Evolutionary conservation across 2,113 vertebrate species (phyloP).

Genomic region (Cebidichthys violaceus): DNA sequence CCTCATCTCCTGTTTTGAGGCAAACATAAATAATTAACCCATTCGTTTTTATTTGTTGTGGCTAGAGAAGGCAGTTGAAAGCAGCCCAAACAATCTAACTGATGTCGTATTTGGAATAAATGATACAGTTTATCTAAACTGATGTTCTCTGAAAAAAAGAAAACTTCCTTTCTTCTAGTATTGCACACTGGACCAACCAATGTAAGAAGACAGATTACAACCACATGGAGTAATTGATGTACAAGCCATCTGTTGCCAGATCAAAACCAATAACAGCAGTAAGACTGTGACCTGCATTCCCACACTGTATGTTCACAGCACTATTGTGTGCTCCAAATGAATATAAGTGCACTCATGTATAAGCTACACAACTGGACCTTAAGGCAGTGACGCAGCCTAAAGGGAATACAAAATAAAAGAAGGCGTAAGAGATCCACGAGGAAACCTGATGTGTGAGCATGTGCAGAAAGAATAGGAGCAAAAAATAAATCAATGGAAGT

Average conservation of each 20-base stretch:
- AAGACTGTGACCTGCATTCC: neutral
- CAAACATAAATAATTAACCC: neutral
- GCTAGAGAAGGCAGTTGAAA: neutral
- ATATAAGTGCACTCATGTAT: constrained; percentile 37
- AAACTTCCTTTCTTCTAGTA: neutral
- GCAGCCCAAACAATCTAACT: neutral
- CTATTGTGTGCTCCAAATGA: constrained; percentile 30
- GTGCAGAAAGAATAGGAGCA: neutral
- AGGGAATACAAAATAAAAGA: constrained; percentile 6
- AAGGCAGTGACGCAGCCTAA: constrained; percentile 22
- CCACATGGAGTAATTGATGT: neutral
- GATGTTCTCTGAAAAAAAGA: too few species aligned
- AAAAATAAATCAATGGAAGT: neutral
- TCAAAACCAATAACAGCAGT: neutral
- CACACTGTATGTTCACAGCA: constrained; percentile 5
- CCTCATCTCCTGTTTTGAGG: constrained; percentile 22
- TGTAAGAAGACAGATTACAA: neutral
- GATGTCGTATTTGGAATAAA: neutral
- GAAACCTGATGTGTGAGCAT: neutral
- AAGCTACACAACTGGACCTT: constrained; percentile 2
- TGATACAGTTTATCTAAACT: neutral
- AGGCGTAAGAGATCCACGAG: neutral
- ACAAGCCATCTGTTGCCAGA: constrained; percentile 1
- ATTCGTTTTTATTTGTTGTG: constrained; percentile 9
- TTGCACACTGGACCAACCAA: neutral